Percentiles rank a stretch among this genome's conserved stretches.
phyloP scores from a whole-genome alignment of 2,888 invertebrate genomes.

The Drosophila suboccidentalis region DNA sequence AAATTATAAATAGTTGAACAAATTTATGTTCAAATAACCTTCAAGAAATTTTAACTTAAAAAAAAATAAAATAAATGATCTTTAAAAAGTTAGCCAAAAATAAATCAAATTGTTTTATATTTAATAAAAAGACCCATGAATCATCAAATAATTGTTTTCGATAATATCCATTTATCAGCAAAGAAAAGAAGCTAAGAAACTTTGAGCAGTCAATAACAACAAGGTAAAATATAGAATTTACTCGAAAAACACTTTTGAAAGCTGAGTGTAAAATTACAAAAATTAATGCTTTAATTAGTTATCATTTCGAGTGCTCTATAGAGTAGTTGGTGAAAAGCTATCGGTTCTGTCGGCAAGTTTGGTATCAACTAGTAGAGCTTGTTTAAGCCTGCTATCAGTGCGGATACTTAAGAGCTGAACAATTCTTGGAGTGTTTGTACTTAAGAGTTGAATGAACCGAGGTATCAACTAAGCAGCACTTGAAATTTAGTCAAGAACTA shows the following conservation, averaged over 20 bases:
- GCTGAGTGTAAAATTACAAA: conserved; percentile 10
- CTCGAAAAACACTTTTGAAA: conserved; percentile 27
- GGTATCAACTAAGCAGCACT: conserved; percentile 51
- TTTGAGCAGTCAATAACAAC: conserved; percentile 26
- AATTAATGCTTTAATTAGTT: conserved; percentile 10
- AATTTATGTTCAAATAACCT: not conserved
- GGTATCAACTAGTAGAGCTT: conserved; percentile 22
- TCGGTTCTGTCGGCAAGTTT: conserved; percentile 10
- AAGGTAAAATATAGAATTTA: not conserved
- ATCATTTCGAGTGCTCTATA: conserved; percentile 4
- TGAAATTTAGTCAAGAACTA: conserved; percentile 43
- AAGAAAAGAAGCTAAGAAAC: not conserved
- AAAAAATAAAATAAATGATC: not conserved
- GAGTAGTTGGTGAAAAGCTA: conserved; percentile 22
- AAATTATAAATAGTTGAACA: not conserved
- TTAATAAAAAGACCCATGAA: not conserved
- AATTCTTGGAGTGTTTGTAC: conserved; percentile 29
- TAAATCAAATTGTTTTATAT: no score
- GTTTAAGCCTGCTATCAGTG: conserved; percentile 30
- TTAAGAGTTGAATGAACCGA: conserved; percentile 52
- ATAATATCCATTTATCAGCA: not conserved
- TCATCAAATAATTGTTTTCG: not conserved
- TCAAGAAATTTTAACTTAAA: not conserved
- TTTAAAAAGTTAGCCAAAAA: no score
- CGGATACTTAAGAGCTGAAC: conserved; percentile 10